Evolutionary conservation across 2,113 vertebrate species (phyloP).

Genomic region (Pao palembangensis): DNA sequence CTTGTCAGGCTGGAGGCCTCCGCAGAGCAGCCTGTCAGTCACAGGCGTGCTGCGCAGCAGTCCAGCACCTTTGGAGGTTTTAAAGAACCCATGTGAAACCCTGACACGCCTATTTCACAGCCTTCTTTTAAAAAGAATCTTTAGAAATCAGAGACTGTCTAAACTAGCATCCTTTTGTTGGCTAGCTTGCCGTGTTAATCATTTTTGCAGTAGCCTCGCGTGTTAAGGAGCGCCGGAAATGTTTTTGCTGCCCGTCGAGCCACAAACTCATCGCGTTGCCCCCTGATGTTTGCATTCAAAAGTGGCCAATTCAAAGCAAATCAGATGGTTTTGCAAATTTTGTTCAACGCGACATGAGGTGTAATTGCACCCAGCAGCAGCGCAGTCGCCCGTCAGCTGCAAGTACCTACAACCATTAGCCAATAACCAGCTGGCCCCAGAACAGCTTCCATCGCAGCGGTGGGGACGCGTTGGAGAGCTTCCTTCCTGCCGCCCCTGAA

Average conservation of each 20-base stretch:
- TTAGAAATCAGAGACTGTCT: constrained; percentile 12
- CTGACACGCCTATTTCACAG: background rate
- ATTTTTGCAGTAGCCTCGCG: background rate
- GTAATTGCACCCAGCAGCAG: constrained; percentile 37
- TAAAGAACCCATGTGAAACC: background rate
- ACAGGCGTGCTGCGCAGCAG: background rate
- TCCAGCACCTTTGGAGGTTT: background rate
- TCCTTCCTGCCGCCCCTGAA: too few species aligned
- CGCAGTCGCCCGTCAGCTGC: constrained; percentile 6
- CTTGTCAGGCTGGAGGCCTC: constrained; percentile 9
- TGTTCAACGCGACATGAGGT: constrained; percentile 30
- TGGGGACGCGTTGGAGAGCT: too few species aligned
- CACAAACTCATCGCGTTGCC: constrained; percentile 6
- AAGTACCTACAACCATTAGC: constrained; percentile 2
- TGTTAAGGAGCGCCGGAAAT: constrained; percentile 1
- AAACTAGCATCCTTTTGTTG: background rate
- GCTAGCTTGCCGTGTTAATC: background rate
- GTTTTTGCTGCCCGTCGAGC: background rate
- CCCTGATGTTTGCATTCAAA: constrained; percentile 34
- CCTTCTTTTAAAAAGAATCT: background rate
- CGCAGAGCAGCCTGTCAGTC: constrained; percentile 21
- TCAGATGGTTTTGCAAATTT: constrained; percentile 31
- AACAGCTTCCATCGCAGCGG: too few species aligned
- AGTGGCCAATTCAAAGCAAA: constrained; percentile 28
- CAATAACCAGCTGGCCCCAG: too few species aligned